Base-by-base conservation (phyloP, 2,797 vertebrate genomes). In the Platalea minor region DNA sequence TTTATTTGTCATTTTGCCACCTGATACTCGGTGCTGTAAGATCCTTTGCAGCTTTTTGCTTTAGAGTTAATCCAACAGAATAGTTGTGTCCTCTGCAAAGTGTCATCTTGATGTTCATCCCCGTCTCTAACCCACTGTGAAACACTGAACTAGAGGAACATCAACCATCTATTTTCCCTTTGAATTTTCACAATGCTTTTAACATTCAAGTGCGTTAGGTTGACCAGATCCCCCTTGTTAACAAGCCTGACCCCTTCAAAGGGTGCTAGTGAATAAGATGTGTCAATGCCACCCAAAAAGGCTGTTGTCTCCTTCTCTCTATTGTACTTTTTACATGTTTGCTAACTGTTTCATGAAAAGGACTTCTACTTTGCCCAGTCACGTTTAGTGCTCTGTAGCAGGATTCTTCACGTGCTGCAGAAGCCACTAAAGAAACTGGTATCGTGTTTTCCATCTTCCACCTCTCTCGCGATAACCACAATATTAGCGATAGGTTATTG, bases 191-290 rank as follows among this genome's bases (percentile, higher is more conserved):
- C 18, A 46, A 1, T 16, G 54, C 37, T 85, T 59, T 51, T 78
- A 20, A 14, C 45, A 6, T 31, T 3, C 1, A 0, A 17, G 57
- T 4, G 37, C 0, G 0, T 33, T 85, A 7, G 53, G 50, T 39
- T 61, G 68, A 77, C 54, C 84, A 26, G 39, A 73, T 51, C 20
- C 10, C 63, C 68, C 31, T 43, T 21, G 20, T 43, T 41, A 46
- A 6, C 67, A 4, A 43, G 33, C 12, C 61, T 45, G 57, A 17
- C 57, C 72, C 77, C 59, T 68, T 51, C 48, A 43, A 25, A 51
- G 86, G 25, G 11, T 4, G 5, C 59, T n/a, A 11, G 13, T 7
- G 45, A 63, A 35, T 48, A 37, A 29, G 46, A 59, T 17, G 51
- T 19, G 23, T 25, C 21, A 50, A 41, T n/a, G 35, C 48, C 91